These are phyloP conservation scores for Stomatorhinus walkeri DNA, from an alignment of 2,797 vertebrate genomes.

Conservation along the genomic window DNA sequence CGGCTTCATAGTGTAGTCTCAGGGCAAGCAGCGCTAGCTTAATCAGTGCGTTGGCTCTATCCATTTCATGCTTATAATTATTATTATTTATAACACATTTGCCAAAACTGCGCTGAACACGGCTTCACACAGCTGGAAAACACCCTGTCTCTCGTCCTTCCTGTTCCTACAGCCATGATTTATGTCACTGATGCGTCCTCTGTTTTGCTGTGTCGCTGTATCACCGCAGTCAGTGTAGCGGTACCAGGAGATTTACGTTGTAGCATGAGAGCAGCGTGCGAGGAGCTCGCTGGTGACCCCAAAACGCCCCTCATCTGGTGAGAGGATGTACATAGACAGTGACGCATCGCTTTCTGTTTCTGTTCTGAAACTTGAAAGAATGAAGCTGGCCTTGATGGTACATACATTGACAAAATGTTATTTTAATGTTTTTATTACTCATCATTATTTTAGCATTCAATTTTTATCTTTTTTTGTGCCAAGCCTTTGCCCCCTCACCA, in stretches of 20 bases:
- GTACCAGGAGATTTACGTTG: slow-evolving; percentile 55
- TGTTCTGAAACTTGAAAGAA: slow-evolving; percentile 66
- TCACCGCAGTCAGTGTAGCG: slow-evolving; percentile 63
- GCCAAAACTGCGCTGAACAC: slow-evolving; percentile 62
- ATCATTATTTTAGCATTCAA: slow-evolving; percentile 60
- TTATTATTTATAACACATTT: slow-evolving; percentile 37
- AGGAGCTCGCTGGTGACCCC: slow-evolving; percentile 68
- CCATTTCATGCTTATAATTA: slow-evolving; percentile 49
- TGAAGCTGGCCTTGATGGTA: slow-evolving; percentile 66
- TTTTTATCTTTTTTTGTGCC: slow-evolving; percentile 68
- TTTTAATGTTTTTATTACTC: slow-evolving; percentile 48
- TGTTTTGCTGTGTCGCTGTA: slow-evolving; percentile 36
- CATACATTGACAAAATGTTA: slow-evolving; percentile 46
- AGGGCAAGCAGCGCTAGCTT: slow-evolving; percentile 43
- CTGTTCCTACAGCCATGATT: neutral
- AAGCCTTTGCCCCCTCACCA: slow-evolving; percentile 79
- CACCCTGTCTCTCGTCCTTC: neutral
- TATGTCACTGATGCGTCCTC: slow-evolving; percentile 26
- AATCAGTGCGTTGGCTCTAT: slow-evolving; percentile 50
- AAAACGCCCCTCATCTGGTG: slow-evolving; percentile 35
- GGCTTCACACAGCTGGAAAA: slow-evolving; percentile 47
- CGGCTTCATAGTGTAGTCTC: slow-evolving; percentile 42
- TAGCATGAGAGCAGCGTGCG: slow-evolving; percentile 57
- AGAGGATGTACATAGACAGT: slow-evolving; percentile 60
- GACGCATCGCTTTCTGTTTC: slow-evolving; percentile 41